A percentile compares a stretch with the other conserved stretches of the same genome.
Conservation (phyloP, 23 tunicate species). For the Styela clava region DNA sequence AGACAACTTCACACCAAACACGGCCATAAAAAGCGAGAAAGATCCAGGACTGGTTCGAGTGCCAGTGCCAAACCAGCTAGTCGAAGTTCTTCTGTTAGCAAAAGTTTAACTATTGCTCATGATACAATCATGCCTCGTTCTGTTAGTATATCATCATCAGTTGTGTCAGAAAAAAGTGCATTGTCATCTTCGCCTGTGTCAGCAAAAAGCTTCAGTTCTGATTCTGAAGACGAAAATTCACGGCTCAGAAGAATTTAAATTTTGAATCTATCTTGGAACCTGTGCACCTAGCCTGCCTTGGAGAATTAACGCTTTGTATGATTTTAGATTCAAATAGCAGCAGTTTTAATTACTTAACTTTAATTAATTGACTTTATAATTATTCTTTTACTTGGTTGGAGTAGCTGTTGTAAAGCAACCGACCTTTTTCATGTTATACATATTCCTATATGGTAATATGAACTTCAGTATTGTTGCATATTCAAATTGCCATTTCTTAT, state of each 20-base stretch:
- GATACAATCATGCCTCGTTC: neutral
- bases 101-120: neutral
- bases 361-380: too few species aligned
- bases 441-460: too few species aligned
- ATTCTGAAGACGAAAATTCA: neutral
- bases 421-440: too few species aligned
- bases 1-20: conserved; percentile 10
- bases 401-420: too few species aligned
- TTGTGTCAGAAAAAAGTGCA: neutral
- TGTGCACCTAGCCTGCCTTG: too few species aligned
- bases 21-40: neutral
- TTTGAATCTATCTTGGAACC: too few species aligned
- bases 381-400: too few species aligned
- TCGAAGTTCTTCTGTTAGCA: neutral
- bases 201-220: neutral
- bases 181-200: neutral
- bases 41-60: neutral
- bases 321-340: too few species aligned
- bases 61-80: neutral
- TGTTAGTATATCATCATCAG: neutral
- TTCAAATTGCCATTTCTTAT: too few species aligned
- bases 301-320: too few species aligned
- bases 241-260: neutral
- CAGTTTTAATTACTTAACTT: too few species aligned
- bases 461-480: too few species aligned